Conservation (phyloP, 1,140 invertebrate genomes). For the Drosophila subobscura region DNA sequence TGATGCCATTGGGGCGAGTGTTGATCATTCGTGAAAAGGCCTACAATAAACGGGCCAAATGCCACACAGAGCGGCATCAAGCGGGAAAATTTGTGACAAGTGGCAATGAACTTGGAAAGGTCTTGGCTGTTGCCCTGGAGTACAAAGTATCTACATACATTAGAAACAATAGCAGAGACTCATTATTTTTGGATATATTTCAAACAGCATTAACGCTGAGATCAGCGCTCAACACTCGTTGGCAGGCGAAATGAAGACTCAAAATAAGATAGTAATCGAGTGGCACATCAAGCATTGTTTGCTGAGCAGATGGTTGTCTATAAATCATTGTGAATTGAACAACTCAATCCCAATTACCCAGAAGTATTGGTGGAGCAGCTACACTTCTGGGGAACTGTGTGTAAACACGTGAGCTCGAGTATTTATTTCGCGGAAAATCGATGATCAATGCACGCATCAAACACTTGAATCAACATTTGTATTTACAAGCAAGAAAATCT, state of each 20-base stretch:
- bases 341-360: slow-evolving; percentile 17
- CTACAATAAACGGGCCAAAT: slow-evolving; percentile 56
- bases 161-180: slow-evolving; percentile 32
- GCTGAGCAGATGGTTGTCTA: slow-evolving; percentile 8
- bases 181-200: slow-evolving; percentile 67
- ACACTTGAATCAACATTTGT: background rate
- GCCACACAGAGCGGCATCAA: slow-evolving; percentile 14
- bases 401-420: slow-evolving; percentile 6
- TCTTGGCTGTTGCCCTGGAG: slow-evolving; percentile 57
- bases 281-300: slow-evolving; percentile 25
- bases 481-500: background rate
- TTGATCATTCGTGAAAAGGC: slow-evolving; percentile 70
- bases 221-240: slow-evolving; percentile 29
- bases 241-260: slow-evolving; percentile 18
- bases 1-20: slow-evolving; percentile 68
- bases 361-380: slow-evolving; percentile 6
- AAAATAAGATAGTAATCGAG: slow-evolving; percentile 18
- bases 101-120: slow-evolving; percentile 78
- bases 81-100: slow-evolving; percentile 63
- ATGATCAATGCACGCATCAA: background rate
- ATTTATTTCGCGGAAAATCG: slow-evolving; percentile 9
- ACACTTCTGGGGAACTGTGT: slow-evolving; percentile 9
- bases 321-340: slow-evolving; percentile 2
- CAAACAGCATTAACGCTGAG: slow-evolving; percentile 45
- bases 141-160: slow-evolving; percentile 10